Percentiles rank a stretch among this genome's conserved stretches.
These are phyloP conservation scores for Catocala nupta DNA, from an alignment of 2,888 invertebrate genomes.

Conservation along the genomic window DNA sequence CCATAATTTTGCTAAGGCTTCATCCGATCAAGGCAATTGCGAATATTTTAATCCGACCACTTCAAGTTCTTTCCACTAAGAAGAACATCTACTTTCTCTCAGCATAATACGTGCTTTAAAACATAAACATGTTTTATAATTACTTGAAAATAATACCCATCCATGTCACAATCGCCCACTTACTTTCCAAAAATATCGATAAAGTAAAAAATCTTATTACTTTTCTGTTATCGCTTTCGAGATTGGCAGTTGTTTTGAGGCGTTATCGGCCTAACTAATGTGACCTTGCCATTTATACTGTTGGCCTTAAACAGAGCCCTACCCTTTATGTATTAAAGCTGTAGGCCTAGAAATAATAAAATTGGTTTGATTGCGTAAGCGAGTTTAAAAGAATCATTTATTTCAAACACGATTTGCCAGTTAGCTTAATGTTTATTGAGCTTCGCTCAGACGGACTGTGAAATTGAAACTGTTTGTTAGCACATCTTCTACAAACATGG, in stretches of 20 bases:
- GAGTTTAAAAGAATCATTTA: background rate
- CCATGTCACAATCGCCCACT: background rate
- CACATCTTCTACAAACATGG: background rate
- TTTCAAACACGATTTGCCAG: slow-evolving; percentile 14
- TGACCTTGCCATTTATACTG: slow-evolving; percentile 41
- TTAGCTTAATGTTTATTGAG: slow-evolving; percentile 20
- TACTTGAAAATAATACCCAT: background rate
- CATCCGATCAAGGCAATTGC: slow-evolving; percentile 44
- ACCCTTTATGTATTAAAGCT: slow-evolving; percentile 42
- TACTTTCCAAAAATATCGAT: background rate
- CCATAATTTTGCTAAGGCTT: slow-evolving; percentile 47
- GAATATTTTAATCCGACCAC: slow-evolving; percentile 29
- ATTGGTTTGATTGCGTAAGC: slow-evolving; percentile 18
- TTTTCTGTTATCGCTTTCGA: slow-evolving; percentile 10
- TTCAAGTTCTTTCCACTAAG: background rate
- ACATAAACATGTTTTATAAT: too few relatives aligned
- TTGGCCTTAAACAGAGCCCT: slow-evolving; percentile 37
- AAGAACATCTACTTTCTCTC: background rate
- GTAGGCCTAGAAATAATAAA: slow-evolving; percentile 11
- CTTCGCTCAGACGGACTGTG: background rate
- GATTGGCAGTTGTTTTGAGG: slow-evolving; percentile 31
- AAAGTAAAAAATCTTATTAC: background rate
- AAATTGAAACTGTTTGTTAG: slow-evolving; percentile 1
- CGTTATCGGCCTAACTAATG: slow-evolving; percentile 46
- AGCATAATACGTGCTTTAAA: background rate